A percentile compares a stretch with the other conserved stretches of the same genome.
phyloP scores from a whole-genome alignment of 2,888 invertebrate genomes.

The Drosophila helvetica region DNA sequence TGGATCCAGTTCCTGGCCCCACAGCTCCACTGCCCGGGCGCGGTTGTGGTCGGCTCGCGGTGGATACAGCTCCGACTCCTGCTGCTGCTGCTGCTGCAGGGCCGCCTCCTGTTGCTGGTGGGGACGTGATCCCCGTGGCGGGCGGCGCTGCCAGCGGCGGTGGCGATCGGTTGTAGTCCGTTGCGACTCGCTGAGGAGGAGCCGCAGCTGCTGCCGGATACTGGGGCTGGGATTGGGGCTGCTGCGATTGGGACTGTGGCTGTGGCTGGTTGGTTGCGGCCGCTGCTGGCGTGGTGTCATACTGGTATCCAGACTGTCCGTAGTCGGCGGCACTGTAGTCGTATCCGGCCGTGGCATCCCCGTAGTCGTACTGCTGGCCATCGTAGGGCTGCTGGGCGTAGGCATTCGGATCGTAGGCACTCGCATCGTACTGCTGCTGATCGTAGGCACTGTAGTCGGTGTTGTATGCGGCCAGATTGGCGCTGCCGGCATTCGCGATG shows the following conservation, averaged over 20 bases:
- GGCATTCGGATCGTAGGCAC: conserved; percentile 73
- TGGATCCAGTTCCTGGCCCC: conserved; percentile 81
- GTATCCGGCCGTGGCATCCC: conserved; percentile 59
- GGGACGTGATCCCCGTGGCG: conserved; percentile 54
- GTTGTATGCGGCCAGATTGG: conserved; percentile 72
- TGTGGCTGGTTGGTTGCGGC: conserved; percentile 52
- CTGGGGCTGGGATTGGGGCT: conserved; percentile 50
- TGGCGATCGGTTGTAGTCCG: conserved; percentile 62
- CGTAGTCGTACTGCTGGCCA: conserved; percentile 71
- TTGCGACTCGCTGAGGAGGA: conserved; percentile 37
- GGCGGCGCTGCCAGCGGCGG: conserved; percentile 52
- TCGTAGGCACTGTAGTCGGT: conserved; percentile 82
- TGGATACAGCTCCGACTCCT: conserved; percentile 40
- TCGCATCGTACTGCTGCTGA: conserved; percentile 81
- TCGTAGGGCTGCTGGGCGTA: conserved; percentile 78
- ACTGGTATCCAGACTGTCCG: conserved; percentile 77
- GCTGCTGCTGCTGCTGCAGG: conserved; percentile 15
- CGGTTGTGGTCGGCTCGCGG: conserved; percentile 82
- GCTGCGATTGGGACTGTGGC: conserved; percentile 28
- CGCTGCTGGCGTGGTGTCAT: conserved; percentile 67
- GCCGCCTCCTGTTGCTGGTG: conserved; percentile 52
- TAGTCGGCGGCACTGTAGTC: conserved; percentile 73
- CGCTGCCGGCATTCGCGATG: conserved; percentile 61
- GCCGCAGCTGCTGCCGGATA: conserved; percentile 48
- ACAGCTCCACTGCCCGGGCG: conserved; percentile 83